Evolutionary conservation across 2,888 invertebrate species (phyloP), one percentile per base, ranked within the genome.

Genomic region (Zygothrica quintamaculata): DNA sequence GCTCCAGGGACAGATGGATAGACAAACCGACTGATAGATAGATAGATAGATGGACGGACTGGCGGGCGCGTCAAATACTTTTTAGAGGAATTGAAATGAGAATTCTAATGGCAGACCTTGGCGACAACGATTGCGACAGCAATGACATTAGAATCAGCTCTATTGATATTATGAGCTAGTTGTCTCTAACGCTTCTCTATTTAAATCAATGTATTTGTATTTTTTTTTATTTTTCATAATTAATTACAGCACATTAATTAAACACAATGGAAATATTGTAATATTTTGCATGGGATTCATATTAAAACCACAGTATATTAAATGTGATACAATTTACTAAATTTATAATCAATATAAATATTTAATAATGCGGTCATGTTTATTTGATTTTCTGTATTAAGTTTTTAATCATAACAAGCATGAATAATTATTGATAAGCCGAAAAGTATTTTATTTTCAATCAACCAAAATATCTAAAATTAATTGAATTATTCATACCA

Each of bases 101-200:
- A 61, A 74, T 74, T 75, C 77, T 76, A 73, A 67, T 76, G 55
- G 47, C 43, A 29, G 74, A 56, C 75, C 80, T 75, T 77, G 80
- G 48, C 33, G 42, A 31, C 67, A 42, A 36, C 50, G 36, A 68
- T 75, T 66, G 76, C 51, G 57, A 76, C 43, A 65, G 50, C 43
- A 62, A 37, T n/a, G 9, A 55, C 31, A 37, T 25, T 40, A 36
- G n/a, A 12, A 36, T 5, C 36, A 36, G 13, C 36, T 47, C 29
- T 33, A 39, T 51, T 52, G 50, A 62, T 59, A 33, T 26, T 43
- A 34, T 36, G 51, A 22, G 42, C 13, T 39, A 33, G 33, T 18
- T 39, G 40, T 46, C 31, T 29, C 22, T 22, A 18, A 22, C 13
- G 22, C 29, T 26, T 29, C 6, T 16, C 9, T 18, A 44, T 51